These are phyloP conservation scores for Piprites chloris DNA, from an alignment of 2,113 vertebrate genomes.

Conservation along the genomic window DNA sequence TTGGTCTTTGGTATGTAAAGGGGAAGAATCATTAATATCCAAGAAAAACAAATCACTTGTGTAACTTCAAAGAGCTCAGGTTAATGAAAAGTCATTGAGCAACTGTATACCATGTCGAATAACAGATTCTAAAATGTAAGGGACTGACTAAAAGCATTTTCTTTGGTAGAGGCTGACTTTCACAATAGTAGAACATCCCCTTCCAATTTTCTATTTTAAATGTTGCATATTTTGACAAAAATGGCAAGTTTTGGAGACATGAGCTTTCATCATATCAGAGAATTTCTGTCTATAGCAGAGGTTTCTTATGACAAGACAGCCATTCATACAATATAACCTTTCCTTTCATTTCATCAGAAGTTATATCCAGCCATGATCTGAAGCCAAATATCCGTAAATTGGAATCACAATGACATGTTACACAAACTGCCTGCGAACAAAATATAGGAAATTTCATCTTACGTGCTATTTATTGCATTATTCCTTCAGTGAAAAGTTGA, in stretches of 20 bases:
- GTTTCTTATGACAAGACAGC: background rate
- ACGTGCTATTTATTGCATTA: background rate
- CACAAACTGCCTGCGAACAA: slow-evolving; percentile 40
- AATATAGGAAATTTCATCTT: slow-evolving; percentile 46
- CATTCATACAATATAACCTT: slow-evolving; percentile 1
- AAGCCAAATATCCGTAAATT: slow-evolving; percentile 10
- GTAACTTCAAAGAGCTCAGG: background rate
- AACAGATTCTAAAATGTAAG: background rate
- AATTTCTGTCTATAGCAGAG: background rate
- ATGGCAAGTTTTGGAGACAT: background rate
- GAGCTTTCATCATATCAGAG: background rate
- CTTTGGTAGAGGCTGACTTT: background rate
- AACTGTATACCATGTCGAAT: background rate
- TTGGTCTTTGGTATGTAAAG: background rate
- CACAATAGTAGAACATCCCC: background rate
- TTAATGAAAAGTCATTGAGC: background rate
- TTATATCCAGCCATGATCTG: background rate
- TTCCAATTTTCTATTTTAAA: background rate
- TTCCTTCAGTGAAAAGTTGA: background rate
- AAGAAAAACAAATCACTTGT: background rate
- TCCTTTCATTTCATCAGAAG: slow-evolving; percentile 23
- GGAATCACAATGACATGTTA: slow-evolving; percentile 21
- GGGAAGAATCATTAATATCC: background rate
- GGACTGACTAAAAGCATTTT: background rate
- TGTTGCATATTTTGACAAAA: background rate